Evolutionary conservation across 2,113 vertebrate genomes (phyloP).

Genomic region (Rallus limicola): DNA sequence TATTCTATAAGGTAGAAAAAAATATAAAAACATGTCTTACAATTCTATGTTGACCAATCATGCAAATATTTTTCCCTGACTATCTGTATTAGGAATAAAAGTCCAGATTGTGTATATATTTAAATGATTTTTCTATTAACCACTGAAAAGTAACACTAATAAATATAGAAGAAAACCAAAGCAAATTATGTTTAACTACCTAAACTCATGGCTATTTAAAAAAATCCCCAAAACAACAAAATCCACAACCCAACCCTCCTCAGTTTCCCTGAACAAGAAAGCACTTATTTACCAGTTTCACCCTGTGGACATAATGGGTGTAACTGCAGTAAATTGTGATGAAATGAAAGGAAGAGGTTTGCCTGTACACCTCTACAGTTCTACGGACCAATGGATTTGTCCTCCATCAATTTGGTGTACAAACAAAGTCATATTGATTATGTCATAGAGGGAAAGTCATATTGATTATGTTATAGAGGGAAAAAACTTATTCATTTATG

Average conservation of each 20-base stretch:
- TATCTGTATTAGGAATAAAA: neutral
- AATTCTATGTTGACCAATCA: fast-evolving
- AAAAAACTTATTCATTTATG: neutral
- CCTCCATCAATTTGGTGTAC: neutral
- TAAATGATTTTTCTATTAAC: neutral
- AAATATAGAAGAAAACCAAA: neutral
- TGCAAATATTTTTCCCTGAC: neutral
- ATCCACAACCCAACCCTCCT: fast-evolving
- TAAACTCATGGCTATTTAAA: neutral
- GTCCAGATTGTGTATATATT: neutral
- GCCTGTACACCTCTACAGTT: neutral
- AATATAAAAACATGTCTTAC: neutral
- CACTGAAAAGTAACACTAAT: neutral
- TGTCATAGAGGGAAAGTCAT: neutral
- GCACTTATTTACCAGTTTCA: neutral
- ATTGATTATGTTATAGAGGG: neutral
- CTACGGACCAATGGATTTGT: neutral
- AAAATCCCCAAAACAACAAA: neutral
- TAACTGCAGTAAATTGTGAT: neutral
- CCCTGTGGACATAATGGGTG: fast-evolving
- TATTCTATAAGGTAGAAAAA: neutral
- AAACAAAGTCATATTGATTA: neutral
- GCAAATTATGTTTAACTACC: neutral
- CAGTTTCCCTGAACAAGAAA: neutral
- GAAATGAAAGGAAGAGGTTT: neutral